Evolutionary conservation across 2,113 vertebrate genomes (phyloP).

Genomic region (Coreoperca whiteheadi): DNA sequence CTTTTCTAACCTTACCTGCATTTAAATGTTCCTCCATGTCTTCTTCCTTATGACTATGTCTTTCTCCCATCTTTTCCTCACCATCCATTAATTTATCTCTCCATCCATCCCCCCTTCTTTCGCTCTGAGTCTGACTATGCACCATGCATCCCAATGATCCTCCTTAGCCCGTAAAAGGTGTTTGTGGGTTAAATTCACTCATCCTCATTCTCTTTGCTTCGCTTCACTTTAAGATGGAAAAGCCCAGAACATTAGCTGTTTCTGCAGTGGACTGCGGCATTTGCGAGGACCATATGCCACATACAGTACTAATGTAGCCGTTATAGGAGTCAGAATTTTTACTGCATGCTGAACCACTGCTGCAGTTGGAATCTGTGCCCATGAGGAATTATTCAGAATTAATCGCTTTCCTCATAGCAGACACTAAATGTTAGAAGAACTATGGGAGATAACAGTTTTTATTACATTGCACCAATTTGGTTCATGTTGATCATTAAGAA

Average conservation of each 20-base stretch:
- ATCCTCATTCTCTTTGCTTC: constrained; percentile 76
- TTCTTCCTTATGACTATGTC: neutral
- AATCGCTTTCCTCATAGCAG: neutral
- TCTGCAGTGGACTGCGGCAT: constrained; percentile 77
- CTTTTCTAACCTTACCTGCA: neutral
- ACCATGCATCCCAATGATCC: constrained; percentile 73
- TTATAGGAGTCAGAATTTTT: constrained; percentile 34
- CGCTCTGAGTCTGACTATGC: constrained; percentile 45
- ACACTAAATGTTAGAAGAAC: constrained; percentile 5
- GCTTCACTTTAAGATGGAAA: constrained; percentile 78
- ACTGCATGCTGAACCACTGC: constrained; percentile 49
- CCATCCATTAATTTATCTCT: constrained; percentile 41
- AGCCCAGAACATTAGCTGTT: constrained; percentile 71
- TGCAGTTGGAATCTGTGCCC: constrained; percentile 41
- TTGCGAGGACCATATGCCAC: constrained; percentile 61
- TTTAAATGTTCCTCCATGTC: neutral
- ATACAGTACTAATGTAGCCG: constrained; percentile 42
- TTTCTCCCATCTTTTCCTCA: constrained; percentile 24
- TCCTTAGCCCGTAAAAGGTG: constrained; percentile 71
- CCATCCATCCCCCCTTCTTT: neutral
- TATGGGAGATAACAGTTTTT: constrained; percentile 24
- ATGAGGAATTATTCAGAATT: constrained; percentile 33
- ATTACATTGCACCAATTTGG: constrained; percentile 17
- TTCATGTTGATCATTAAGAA: constrained; percentile 26
- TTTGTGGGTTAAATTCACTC: constrained; percentile 68